Evolutionary conservation across 2,797 vertebrate species (phyloP).

Genomic region (Epinephelus malabaricus): DNA sequence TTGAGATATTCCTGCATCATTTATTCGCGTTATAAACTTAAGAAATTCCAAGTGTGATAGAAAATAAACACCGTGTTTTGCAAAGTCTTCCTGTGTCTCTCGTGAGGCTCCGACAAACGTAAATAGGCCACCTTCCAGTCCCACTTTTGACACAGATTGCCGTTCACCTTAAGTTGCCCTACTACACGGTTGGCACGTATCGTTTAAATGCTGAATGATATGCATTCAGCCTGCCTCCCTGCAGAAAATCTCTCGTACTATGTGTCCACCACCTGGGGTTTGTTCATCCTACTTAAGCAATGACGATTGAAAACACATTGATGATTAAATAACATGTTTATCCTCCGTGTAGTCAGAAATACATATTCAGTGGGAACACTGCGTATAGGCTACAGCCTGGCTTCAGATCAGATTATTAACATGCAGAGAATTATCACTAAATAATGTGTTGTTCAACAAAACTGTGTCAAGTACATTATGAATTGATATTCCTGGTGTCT

Average conservation of each 20-base stretch:
- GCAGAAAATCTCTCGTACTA: slow-evolving; percentile 62
- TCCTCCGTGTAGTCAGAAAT: slow-evolving; percentile 78
- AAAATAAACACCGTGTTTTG: slow-evolving; percentile 25
- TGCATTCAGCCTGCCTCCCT: slow-evolving; percentile 52
- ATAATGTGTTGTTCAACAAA: slow-evolving; percentile 85
- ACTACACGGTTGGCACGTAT: slow-evolving; percentile 59
- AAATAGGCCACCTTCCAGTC: slow-evolving; percentile 29
- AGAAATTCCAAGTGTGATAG: neutral
- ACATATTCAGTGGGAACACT: slow-evolving; percentile 85
- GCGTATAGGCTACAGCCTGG: slow-evolving; percentile 79
- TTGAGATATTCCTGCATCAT: slow-evolving; percentile 13
- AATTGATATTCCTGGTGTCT: slow-evolving; percentile 82
- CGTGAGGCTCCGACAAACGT: slow-evolving; percentile 21
- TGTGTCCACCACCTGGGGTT: slow-evolving; percentile 75
- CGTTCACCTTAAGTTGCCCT: slow-evolving; percentile 65
- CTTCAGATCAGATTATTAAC: slow-evolving; percentile 83
- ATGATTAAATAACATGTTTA: slow-evolving; percentile 86
- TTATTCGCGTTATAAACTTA: neutral
- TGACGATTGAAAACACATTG: slow-evolving; percentile 74
- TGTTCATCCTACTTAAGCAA: slow-evolving; percentile 76
- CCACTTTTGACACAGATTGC: slow-evolving; percentile 70
- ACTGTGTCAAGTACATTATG: slow-evolving; percentile 86
- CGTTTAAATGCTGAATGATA: slow-evolving; percentile 66
- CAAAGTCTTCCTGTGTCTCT: slow-evolving; percentile 17
- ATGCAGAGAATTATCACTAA: slow-evolving; percentile 80